Base-by-base conservation (phyloP, 2,888 invertebrate species). In the Tetragonula carbonaria region DNA sequence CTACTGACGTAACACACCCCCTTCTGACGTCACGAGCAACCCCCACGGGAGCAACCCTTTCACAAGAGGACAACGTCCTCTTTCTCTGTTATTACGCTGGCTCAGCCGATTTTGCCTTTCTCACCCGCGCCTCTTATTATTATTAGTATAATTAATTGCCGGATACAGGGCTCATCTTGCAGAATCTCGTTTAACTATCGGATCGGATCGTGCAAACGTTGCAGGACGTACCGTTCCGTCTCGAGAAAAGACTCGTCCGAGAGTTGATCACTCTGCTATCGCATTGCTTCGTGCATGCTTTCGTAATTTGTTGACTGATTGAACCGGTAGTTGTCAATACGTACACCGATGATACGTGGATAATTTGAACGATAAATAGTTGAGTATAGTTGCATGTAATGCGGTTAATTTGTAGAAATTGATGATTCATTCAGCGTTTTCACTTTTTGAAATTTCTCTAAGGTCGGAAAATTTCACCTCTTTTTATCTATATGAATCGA, bases 1-100 rank as follows among this genome's bases (percentile, higher is more conserved):
- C 90, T 87, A 86, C 89, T 92, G 92, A 92, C 92, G 92, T 92
- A 92, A 92, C 87, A 82, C 79, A 71, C 62, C 79, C 78, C 80
- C 82, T 81, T 87, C 91, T 92, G 92, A 92, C 93, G 92, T 93
- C 91, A 92, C 86, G 74, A 81, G 78, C 74, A 28, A 33, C 33
- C 33, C 33, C 33, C 33, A 33, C 72, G 78, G 74, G 83, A 84
- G 80, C 85, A 87, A 74, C 86, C 74, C 87, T 82, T 84, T 63
- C 80, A 71, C 75, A 80, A 80, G 85, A 82, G 85, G 80, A 87
- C 82, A 88, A 89, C 85, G 86, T 83, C 78, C 85, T 80, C 53
- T 59, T 73, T 75, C 79, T 4, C 16, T 62, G 8, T 8, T 6
- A 5, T 53, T 5, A 59, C 66, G 23, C n/a, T 13, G 28, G 45